Base-by-base conservation (phyloP, 2,113 vertebrate species). In the Heteronetta atricapilla region DNA sequence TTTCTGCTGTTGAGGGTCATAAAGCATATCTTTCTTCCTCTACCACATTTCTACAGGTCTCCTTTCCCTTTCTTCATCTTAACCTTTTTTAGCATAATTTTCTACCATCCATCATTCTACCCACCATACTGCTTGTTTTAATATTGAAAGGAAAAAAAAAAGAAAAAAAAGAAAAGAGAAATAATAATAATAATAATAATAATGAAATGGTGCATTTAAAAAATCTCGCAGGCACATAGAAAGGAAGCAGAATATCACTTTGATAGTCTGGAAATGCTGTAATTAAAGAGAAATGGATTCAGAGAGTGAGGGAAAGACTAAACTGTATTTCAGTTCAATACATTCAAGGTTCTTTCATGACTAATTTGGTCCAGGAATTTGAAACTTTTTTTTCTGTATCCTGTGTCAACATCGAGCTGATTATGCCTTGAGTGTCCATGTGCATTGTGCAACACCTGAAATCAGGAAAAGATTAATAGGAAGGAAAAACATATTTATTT, bases 41-140 rank as follows among this genome's bases (percentile, higher is more conserved):
- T 56, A 18, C 72, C 74, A 89, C 15, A 5, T 92, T 95, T 86
- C 66, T 87, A 58, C 77, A 86, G 18, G 77, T 75, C 76, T 86
- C 25, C 34, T 76, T 62, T 79, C 52, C 23, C 60, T 68, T 89
- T 95, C 50, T 68, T 68, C 38, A 8, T 55, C 26, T 82, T 89
- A 89, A 78, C 84, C 11, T 77, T 74, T 77, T 13, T 80, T 93
- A 28, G 17, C 44, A 88, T 48, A 29, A 67, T 89, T 92, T 88
- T 42, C 17, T 60, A 16, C 64, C 25, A 50, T 77, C 31, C 81
- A 25, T 34, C 19, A 4, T 86, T 89, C 17, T 77, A 42, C 18
- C 3, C 20, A 36, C 9, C 40, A 79, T 42, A 36, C 18, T 42
- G 25, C 6, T 28, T 72, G 2, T 26, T 86, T 58, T 52, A 92